Evolutionary conservation across 2,113 vertebrate species (phyloP), one percentile per base, ranked within the genome.

Genomic region (Chitala chitala): DNA sequence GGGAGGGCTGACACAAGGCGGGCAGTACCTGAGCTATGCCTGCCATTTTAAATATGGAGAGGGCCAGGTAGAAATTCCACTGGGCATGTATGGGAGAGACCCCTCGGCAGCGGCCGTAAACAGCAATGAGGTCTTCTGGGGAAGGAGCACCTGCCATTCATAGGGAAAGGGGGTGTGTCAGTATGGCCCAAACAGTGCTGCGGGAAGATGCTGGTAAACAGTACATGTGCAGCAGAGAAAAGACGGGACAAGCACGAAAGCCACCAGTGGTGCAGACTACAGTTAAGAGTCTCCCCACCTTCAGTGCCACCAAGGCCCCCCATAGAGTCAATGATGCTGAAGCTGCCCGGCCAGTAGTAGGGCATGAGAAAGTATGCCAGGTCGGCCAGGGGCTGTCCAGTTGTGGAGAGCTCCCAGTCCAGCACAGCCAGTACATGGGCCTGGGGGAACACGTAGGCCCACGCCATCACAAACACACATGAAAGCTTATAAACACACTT

Each of bases 321-420:
- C 72, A 90, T 78, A 42, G 79, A 78, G 70, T 76, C 77, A 15
- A 72, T 29, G 26, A 85, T 1, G 5, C 29, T 71, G 5, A 89
- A 3, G 73, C 38, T 48, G n/a, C 59, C 2, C 69, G 94, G 94
- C 89, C 86, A 92, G 76, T 92, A 92, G 80, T 87, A 87, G 78
- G 89, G 91, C 36, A 89, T 24, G 40, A 86, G 80, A 69, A 92
- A 83, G 70, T 94, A 91, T 9, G 93, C 92, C 58, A 99, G 78
- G 80, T 99, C 96, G 68, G 87, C 88, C 70, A 93, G 73, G n/a
- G 94, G 93, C 78, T 97, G 94, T 5, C 96, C 95, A 38, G 90
- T 84, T 76, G 95, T 98, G 5, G 96, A 97, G 75, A 98, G 91
- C 73, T 98, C 95, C 96, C 95, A 98, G 81, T 98, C 96, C 80